phyloP scores from a whole-genome alignment of 2,888 invertebrate genomes.

The Idaea dimidiata region DNA sequence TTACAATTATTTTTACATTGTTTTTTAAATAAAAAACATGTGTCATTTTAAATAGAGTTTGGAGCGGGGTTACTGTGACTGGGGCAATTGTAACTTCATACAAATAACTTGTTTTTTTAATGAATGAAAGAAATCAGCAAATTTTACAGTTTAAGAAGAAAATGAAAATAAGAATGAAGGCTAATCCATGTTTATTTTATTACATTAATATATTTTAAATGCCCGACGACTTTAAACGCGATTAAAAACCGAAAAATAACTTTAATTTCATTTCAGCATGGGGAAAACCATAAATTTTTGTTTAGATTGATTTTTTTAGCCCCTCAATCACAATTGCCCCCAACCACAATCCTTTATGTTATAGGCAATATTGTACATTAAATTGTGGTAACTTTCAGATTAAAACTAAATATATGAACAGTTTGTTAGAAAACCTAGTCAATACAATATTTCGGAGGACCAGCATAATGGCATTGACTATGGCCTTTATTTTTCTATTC shows the following conservation, averaged over 20 bases:
- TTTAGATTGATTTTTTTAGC: not conserved
- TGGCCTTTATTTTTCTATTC: constrained; percentile 42
- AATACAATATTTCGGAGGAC: constrained; percentile 23
- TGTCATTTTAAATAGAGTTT: not conserved
- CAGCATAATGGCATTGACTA: constrained; percentile 50
- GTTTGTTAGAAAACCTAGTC: constrained; percentile 35
- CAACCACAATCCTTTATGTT: not conserved
- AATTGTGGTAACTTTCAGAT: constrained; percentile 71
- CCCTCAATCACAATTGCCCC: not conserved
- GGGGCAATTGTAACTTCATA: not conserved
- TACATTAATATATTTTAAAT: too few relatives aligned
- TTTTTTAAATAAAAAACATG: not conserved
- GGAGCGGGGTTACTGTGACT: not conserved
- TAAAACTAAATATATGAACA: constrained; percentile 47
- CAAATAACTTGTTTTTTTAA: not conserved
- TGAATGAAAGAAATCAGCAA: too few relatives aligned
- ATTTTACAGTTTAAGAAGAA: too few relatives aligned
- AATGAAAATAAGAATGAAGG: too few relatives aligned
- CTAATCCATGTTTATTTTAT: too few relatives aligned
- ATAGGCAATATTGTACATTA: constrained; percentile 57
- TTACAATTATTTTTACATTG: constrained; percentile 20
- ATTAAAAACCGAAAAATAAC: too few relatives aligned
- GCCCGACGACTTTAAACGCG: too few relatives aligned
- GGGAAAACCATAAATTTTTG: not conserved
- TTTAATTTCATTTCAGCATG: too few relatives aligned